A percentile compares a stretch with the other conserved stretches of the same genome.
Conservation (phyloP, 1,140 invertebrate species). For the Heliothis virescens region DNA sequence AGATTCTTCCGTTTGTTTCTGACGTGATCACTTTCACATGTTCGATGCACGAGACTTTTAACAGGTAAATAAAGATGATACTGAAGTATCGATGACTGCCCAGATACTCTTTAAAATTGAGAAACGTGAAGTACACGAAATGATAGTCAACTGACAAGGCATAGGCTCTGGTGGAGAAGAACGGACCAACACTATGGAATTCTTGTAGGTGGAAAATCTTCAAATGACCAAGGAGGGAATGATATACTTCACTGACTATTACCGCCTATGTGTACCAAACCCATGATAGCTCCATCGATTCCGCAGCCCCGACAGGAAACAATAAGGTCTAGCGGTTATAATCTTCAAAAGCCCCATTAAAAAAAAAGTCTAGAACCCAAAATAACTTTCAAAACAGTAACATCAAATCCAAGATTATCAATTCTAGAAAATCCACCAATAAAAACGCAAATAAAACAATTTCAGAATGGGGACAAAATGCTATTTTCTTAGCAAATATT, state of each 20-base stretch:
- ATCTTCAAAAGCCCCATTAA: too few relatives aligned
- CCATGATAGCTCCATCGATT: too few relatives aligned
- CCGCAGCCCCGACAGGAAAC: too few relatives aligned
- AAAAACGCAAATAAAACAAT: neutral
- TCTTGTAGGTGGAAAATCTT: too few relatives aligned
- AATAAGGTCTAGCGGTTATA: too few relatives aligned
- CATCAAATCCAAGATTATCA: neutral
- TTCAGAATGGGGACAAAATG: neutral
- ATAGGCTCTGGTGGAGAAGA: too few relatives aligned
- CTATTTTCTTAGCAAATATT: neutral
- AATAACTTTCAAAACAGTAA: neutral
- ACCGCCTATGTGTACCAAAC: too few relatives aligned
- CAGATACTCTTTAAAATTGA: neutral
- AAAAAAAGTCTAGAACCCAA: too few relatives aligned
- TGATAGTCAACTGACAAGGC: too few relatives aligned
- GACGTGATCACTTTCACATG: constrained; percentile 36
- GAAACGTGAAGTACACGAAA: neutral
- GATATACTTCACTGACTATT: too few relatives aligned
- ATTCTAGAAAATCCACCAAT: neutral
- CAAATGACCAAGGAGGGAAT: too few relatives aligned
- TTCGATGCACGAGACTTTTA: constrained; percentile 10
- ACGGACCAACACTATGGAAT: too few relatives aligned
- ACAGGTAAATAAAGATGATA: neutral
- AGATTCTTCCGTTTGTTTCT: neutral
- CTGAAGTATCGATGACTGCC: neutral